Evolutionary conservation across 2,888 invertebrate species (phyloP).

Genomic region (Microplitis deprimator): DNA sequence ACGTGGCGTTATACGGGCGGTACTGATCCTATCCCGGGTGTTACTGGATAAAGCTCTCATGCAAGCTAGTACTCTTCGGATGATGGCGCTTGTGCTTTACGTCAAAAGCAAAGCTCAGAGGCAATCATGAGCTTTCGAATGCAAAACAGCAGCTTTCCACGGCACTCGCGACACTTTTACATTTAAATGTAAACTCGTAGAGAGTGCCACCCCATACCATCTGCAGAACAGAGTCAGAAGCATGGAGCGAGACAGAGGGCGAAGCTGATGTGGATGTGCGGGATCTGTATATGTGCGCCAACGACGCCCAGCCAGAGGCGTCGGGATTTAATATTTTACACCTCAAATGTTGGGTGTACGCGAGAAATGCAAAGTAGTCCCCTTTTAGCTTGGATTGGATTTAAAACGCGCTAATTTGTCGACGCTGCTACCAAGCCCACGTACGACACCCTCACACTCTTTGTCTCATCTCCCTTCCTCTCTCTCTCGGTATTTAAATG

Average conservation of each 20-base stretch:
- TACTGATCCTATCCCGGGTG: neutral
- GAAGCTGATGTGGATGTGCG: constrained; percentile 26
- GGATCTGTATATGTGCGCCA: constrained; percentile 4
- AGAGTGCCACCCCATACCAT: constrained; percentile 59
- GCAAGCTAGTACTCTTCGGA: constrained; percentile 36
- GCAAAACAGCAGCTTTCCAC: constrained; percentile 69
- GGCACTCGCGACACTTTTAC: constrained; percentile 67
- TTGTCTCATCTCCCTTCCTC: neutral
- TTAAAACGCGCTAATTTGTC: constrained; percentile 71
- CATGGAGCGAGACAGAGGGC: constrained; percentile 29
- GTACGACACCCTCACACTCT: constrained; percentile 36
- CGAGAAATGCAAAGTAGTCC: constrained; percentile 66
- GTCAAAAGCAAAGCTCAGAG: constrained; percentile 72
- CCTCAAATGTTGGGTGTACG: constrained; percentile 68
- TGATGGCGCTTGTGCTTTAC: constrained; percentile 52
- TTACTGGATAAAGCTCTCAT: constrained; percentile 28
- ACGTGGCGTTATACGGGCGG: neutral
- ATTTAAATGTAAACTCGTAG: constrained; percentile 72
- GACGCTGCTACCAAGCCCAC: constrained; percentile 52
- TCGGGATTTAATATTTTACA: constrained; percentile 71
- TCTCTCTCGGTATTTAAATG: constrained; percentile 29
- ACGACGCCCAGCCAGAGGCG: constrained; percentile 49
- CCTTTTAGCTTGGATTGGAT: constrained; percentile 69
- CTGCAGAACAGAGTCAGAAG: constrained; percentile 28
- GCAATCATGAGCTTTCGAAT: constrained; percentile 72